Evolutionary conservation across 1,140 invertebrate genomes (phyloP), one percentile per base, ranked within the genome.

Genomic region (Acromyrmex charruanus): DNA sequence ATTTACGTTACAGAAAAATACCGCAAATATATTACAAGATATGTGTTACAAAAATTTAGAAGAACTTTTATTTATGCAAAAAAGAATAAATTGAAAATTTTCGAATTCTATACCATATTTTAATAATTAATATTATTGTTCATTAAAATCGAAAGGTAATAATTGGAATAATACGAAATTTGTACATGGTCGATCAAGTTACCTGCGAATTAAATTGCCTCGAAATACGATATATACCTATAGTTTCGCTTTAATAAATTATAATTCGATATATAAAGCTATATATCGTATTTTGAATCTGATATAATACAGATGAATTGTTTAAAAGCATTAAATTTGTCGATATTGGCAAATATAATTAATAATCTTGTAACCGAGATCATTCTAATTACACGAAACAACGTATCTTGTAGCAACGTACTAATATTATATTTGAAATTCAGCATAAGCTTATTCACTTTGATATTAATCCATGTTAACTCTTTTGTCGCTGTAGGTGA

Each of bases 201-300:
- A 74, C n/a, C 10, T 12, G 44, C 0, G 25, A 63, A 75, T 75
- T 84, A 82, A 74, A 74, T 82, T 82, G 35, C 66, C 21, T 14
- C 35, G 68, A 84, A 75, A 84, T 49, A 28, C 7, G 2, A 84
- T 35, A 61, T 49, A 75, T 18, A 35, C 16, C 9, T 18, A 25
- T 25, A 4, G 14, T 84, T 84, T 84, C 69, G n/a, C 14, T 74
- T n/a, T 74, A 74, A 75, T 14, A 74, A 75, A 75, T 84, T 75
- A 71, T 71, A 39, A 72, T 82, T 61, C 18, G 6, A 75, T 75
- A 75, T 0, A 21, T 31, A 61, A 16, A 75, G 12, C 6, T 49
- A 35, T 21, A 49, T 74, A 49, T 74, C 49, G 14, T 55, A 71
- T 81, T 81, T 58, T 28, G 25, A 12, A 16, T 77, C 25, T 44